A percentile compares a stretch with the other conserved stretches of the same genome.
These are phyloP conservation scores for Cepphus grylle DNA, from an alignment of 2,113 vertebrate species.

Conservation along the genomic window DNA sequence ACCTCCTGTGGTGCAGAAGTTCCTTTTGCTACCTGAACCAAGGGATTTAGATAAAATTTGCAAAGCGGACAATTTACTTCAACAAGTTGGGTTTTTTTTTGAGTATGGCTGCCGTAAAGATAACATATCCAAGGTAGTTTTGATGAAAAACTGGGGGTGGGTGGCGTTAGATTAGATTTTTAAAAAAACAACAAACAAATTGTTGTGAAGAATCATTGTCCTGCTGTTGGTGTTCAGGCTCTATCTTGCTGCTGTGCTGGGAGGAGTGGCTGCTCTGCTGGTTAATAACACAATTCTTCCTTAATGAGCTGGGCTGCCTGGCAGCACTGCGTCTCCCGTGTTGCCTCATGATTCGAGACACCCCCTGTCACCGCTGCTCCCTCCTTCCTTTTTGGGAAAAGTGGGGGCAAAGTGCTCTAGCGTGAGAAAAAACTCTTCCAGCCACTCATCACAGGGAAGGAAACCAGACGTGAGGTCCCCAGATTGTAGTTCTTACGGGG, in stretches of 20 bases:
- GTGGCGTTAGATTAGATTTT: background rate
- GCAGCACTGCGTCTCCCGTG: background rate
- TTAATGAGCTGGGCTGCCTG: background rate
- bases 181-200: fast-evolving
- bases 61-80: background rate
- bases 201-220: background rate
- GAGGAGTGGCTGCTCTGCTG: background rate
- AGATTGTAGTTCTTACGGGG: background rate
- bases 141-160: background rate
- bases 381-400: background rate
- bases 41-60: background rate
- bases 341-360: fast-evolving
- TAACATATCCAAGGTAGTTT: background rate
- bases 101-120: background rate
- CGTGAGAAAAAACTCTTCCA: background rate
- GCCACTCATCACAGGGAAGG: background rate
- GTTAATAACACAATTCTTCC: background rate
- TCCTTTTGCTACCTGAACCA: background rate
- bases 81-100: background rate
- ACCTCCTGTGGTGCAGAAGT: background rate
- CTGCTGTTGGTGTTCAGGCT: background rate
- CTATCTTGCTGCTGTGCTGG: fast-evolving
- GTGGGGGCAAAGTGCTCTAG: fast-evolving
- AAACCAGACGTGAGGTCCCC: background rate
- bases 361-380: background rate